Evolutionary conservation across 2,888 invertebrate genomes (phyloP), one percentile per base, ranked within the genome.

Genomic region (Cyrtodaria siliqua): DNA sequence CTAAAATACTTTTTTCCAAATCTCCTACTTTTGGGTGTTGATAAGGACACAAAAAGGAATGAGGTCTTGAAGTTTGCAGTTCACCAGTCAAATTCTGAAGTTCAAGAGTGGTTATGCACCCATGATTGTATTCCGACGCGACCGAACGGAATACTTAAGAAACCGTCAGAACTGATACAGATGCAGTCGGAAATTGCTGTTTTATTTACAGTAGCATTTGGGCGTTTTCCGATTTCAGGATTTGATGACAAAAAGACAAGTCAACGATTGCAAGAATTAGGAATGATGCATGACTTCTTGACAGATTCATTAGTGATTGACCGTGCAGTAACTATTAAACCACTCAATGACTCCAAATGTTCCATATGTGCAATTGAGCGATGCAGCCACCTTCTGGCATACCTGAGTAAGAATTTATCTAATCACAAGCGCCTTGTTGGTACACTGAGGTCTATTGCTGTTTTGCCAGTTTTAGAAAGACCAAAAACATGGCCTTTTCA

Each of bases 1-100:
- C 8, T 50, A 0, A 23, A 76, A 9, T 53, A 79, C 29, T 74
- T 85, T 33, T 57, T 83, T n/a, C 73, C 80, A 52, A 69, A 82
- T 33, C 50, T 85, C 2, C 24, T 56, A 0, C 12, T 26, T 16
- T 57, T 75, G 23, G 14, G 56, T 29, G 14, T n/a, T 38, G n/a
- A 14, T 20, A 16, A 20, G 1, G 14, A 29, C 14, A 14, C 42
- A 44, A 55, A 47, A 20, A 56, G 76, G 23, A 38, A 62, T 29
- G 16, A 50, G 14, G 14, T 79, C 6, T 18, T 74, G 2, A 23
- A 16, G 14, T 44, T 60, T 62, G 62, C 66, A 1, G 50, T 69
- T 24, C 4, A 20, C 1, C 6, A 40, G 8, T 26, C 49, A 9
- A 53, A 33, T 18, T 3, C 2, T 6, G 16, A 23, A 0, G 57